These are phyloP conservation scores for Dexiosoma caninum DNA, from an alignment of 2,888 invertebrate species.

Conservation along the genomic window DNA sequence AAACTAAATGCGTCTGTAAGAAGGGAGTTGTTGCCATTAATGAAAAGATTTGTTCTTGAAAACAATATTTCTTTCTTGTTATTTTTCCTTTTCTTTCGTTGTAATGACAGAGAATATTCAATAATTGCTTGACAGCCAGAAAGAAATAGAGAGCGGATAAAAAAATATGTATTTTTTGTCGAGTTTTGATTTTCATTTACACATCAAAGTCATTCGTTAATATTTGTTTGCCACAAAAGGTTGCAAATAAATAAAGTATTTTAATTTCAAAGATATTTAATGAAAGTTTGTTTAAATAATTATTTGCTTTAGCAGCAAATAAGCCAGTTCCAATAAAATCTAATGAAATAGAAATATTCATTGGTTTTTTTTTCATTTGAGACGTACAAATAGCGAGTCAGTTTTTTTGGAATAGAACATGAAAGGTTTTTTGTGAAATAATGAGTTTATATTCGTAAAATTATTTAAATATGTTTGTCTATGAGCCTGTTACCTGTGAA, in stretches of 20 bases:
- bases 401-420: no score
- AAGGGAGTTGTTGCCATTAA: conserved; percentile 5
- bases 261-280: not conserved
- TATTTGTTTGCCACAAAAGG: not conserved
- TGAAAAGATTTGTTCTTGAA: conserved; percentile 21
- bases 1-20: not conserved
- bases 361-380: not conserved
- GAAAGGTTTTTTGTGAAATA: no score
- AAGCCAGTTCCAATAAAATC: not conserved
- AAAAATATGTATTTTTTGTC: not conserved
- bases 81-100: not conserved
- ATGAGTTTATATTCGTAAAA: no score
- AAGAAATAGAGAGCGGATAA: not conserved
- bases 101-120: conserved; percentile 24
- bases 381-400: no score
- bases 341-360: not conserved
- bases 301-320: not conserved
- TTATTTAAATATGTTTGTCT: no score
- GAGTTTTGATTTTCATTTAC: conserved; percentile 36
- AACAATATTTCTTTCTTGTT: not conserved
- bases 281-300: not conserved
- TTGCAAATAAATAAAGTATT: not conserved
- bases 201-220: conserved; percentile 13
- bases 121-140: conserved; percentile 35
- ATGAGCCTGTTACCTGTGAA: no score